Evolutionary conservation across 2,888 invertebrate species (phyloP), one percentile per base, ranked within the genome.

Genomic region (Pyralis farinalis): DNA sequence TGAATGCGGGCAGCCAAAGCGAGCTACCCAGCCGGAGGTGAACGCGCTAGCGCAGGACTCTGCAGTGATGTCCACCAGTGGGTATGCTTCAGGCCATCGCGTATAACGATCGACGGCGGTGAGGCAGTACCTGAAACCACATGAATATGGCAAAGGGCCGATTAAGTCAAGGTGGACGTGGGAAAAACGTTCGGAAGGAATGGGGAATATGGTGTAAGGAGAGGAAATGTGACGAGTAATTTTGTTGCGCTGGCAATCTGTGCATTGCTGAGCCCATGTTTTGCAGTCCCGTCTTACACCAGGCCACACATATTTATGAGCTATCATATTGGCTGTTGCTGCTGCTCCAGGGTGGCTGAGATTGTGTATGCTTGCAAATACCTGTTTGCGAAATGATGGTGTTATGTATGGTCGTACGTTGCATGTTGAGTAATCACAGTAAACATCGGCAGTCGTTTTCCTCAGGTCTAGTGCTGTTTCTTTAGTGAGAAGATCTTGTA

Each of bases 151-250:
- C 7, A 82, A 44, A 0, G 79, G 79, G 1, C 77, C 77, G 1
- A 87, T 63, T 4, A 87, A 51, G 49, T 86, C 78, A 1, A 85
- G 55, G 49, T 84, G 77, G 3, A 82, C 54, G 42, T 78, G 74
- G 1, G 55, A 44, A 48, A 85, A 79, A 12, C 75, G 49, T 5
- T 33, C 37, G 10, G 48, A 46, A 1, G 63, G 55, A 3, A 40
- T 31, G 3, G 37, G n/a, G 34, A 64, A 55, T 7, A 38, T 25
- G 22, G 7, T 12, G 10, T 33, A 8, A 21, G 37, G 29, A 28
- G 37, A 31, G n/a, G 31, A 27, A 10, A 16, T 10, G 27, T 39
- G 31, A 31, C 68, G 44, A 1, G 49, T 43, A 0, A 75, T 44
- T 43, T 76, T 78, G 0, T 52, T 31, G n/a, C 43, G 40, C 40